These are phyloP conservation scores for Camponotus fellah DNA, from an alignment of 2,888 invertebrate genomes.

Conservation along the genomic window DNA sequence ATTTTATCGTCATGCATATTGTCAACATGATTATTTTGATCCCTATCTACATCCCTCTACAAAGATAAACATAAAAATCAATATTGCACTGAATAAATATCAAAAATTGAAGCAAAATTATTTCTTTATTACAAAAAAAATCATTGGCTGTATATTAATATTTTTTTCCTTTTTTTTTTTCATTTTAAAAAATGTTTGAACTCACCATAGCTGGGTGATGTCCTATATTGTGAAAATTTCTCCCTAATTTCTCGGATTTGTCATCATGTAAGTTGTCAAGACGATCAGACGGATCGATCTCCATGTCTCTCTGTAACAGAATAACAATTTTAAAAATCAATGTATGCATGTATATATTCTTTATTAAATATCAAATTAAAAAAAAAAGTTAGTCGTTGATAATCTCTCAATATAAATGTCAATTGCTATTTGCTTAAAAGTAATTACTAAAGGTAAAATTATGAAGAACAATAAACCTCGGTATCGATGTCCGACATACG, in stretches of 20 bases:
- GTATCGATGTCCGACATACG: conserved; percentile 74
- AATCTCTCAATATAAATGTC: neutral
- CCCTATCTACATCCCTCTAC: conserved; percentile 79
- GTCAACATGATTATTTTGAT: conserved; percentile 81
- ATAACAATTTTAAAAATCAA: conserved; percentile 11
- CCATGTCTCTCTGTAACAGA: conserved; percentile 76
- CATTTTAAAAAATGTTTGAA: conserved; percentile 43
- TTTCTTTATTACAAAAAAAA: neutral
- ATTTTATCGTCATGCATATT: conserved; percentile 81
- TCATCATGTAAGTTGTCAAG: conserved; percentile 80
- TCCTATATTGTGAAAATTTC: conserved; percentile 81
- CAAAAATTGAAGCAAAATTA: neutral
- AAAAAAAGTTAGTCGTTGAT: neutral
- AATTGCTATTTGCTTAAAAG: conserved; percentile 12
- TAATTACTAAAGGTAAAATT: neutral
- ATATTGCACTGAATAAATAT: conserved; percentile 2
- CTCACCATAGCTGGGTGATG: conserved; percentile 82
- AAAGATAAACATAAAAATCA: conserved; percentile 19
- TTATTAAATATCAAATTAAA: neutral
- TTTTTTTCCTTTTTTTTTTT: neutral
- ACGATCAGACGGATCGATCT: conserved; percentile 80
- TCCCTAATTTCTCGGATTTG: conserved; percentile 80
- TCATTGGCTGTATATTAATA: neutral
- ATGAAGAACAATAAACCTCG: conserved; percentile 71
- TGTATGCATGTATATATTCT: neutral